These are phyloP conservation scores for Nylanderia fulva DNA, from an alignment of 1,140 invertebrate genomes.

Conservation along the genomic window DNA sequence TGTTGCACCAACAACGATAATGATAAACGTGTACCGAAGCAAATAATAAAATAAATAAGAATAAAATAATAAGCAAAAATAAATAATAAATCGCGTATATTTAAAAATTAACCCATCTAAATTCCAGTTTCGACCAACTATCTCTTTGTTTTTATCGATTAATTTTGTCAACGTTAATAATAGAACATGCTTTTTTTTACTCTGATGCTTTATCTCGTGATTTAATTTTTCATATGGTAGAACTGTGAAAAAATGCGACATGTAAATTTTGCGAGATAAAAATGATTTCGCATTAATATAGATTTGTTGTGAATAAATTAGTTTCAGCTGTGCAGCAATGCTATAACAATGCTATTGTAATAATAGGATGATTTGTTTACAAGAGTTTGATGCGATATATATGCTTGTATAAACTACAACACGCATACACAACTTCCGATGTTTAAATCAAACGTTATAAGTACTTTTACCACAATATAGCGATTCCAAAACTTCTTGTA, in stretches of 20 bases:
- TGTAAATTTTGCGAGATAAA: background rate
- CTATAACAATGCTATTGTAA: no score
- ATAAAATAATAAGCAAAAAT: no score
- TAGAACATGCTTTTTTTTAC: background rate
- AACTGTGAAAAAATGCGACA: background rate
- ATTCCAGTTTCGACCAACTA: background rate
- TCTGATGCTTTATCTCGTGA: background rate
- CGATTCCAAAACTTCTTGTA: slow-evolving; percentile 31
- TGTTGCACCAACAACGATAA: background rate
- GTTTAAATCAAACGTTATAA: slow-evolving; percentile 38
- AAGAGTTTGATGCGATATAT: background rate
- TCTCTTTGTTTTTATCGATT: background rate
- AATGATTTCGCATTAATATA: background rate
- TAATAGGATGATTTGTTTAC: background rate
- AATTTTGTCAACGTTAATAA: slow-evolving; percentile 12
- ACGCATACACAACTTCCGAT: slow-evolving; percentile 22
- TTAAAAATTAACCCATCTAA: background rate
- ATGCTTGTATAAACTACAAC: background rate
- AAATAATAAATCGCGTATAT: no score
- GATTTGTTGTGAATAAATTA: background rate
- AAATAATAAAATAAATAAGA: no score
- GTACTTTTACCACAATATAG: slow-evolving; percentile 19
- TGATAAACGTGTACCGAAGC: no score
- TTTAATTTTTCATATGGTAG: background rate
- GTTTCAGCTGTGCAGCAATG: background rate